Evolutionary conservation across 2,113 vertebrate genomes (phyloP).

Genomic region (Rattus rattus): DNA sequence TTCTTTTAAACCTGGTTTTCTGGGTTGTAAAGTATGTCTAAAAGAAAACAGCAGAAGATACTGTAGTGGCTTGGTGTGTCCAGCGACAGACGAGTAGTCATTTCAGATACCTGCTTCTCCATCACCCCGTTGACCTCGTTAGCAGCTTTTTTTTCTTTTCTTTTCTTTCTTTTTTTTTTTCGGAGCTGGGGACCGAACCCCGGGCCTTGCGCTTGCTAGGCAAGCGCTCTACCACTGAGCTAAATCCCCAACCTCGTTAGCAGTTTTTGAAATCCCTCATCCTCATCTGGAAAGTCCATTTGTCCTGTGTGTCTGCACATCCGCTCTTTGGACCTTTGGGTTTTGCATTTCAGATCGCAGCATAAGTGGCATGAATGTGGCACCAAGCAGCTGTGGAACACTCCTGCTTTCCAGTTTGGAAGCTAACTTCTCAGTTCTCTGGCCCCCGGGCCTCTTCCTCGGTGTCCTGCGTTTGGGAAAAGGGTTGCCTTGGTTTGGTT

Average conservation of each 20-base stretch:
- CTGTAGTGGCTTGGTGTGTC: neutral
- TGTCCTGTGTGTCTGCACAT: neutral
- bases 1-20: neutral
- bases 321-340: neutral
- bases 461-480: neutral
- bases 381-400: neutral
- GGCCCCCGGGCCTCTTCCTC: neutral
- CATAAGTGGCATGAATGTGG: neutral
- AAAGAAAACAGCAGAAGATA: neutral
- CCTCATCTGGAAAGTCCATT: neutral
- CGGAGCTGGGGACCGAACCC: too few species aligned
- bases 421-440: neutral
- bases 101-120: neutral
- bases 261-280: neutral
- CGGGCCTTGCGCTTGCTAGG: too few species aligned
- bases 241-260: neutral
- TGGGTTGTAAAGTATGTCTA: neutral
- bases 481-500: neutral
- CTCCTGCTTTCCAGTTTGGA: neutral
- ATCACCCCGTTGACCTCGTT: neutral
- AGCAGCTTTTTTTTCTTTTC: too few species aligned
- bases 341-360: neutral
- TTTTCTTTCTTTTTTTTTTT: too few species aligned
- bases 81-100: neutral
- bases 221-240: too few species aligned